A percentile compares a stretch with the other conserved stretches of the same genome.
These are phyloP conservation scores for Orientallactaga sibirica DNA, from an alignment of 2,797 vertebrate genomes.

Conservation along the genomic window DNA sequence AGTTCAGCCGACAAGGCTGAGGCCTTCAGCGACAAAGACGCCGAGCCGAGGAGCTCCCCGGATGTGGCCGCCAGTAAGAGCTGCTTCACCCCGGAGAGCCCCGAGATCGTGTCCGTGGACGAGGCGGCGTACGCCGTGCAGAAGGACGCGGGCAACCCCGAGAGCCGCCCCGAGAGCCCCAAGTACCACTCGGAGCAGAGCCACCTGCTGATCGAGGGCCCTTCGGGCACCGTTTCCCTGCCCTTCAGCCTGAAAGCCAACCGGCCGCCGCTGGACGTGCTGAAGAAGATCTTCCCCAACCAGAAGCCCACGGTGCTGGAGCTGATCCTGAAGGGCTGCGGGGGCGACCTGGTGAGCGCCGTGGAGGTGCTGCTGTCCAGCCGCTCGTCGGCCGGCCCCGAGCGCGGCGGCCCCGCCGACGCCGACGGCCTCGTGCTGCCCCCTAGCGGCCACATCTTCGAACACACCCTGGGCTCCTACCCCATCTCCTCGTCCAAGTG, in stretches of 20 bases:
- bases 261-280: slow-evolving; percentile 95
- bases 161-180: slow-evolving; percentile 90
- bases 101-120: slow-evolving; percentile 93
- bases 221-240: slow-evolving; percentile 94
- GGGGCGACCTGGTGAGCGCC: slow-evolving; percentile 96
- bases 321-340: slow-evolving; percentile 96
- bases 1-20: slow-evolving; percentile 91
- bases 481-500: slow-evolving; percentile 96
- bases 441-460: slow-evolving; percentile 94
- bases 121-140: slow-evolving; percentile 90
- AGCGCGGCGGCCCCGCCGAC: slow-evolving; percentile 89
- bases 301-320: slow-evolving; percentile 97
- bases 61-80: slow-evolving; percentile 93
- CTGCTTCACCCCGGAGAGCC: slow-evolving; percentile 93
- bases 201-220: slow-evolving; percentile 94
- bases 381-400: slow-evolving; percentile 86
- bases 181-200: slow-evolving; percentile 92
- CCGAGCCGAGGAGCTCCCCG: slow-evolving; percentile 93
- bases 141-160: slow-evolving; percentile 90
- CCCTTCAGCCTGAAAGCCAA: slow-evolving; percentile 96
- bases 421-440: slow-evolving; percentile 92
- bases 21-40: slow-evolving; percentile 94
- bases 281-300: slow-evolving; percentile 97
- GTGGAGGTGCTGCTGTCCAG: slow-evolving; percentile 98
- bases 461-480: slow-evolving; percentile 94